Evolutionary conservation across 2,888 invertebrate genomes (phyloP).

Genomic region (Aplocera efformata): DNA sequence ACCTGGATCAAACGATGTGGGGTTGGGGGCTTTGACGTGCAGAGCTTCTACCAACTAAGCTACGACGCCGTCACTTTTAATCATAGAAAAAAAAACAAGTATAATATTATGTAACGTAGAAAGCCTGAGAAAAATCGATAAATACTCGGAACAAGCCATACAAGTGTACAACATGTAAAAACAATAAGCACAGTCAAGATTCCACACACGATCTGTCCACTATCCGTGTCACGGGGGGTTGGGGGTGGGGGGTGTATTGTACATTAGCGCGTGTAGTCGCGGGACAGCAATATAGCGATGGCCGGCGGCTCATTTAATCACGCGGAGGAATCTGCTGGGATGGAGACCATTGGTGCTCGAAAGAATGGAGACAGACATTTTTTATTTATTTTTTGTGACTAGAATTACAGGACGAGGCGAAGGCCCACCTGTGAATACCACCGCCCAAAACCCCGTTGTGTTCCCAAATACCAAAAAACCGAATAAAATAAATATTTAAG

Average conservation of each 20-base stretch:
- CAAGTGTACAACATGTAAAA: conserved; percentile 14
- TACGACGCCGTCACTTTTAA: too few species aligned
- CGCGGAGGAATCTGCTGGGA: conserved; percentile 69
- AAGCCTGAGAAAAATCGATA: background rate
- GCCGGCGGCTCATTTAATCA: conserved; percentile 79
- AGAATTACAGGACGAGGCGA: too few species aligned
- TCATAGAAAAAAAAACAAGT: too few species aligned
- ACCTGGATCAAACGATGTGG: too few species aligned
- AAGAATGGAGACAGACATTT: conserved; percentile 37
- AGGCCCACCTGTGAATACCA: too few species aligned
- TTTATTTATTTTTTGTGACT: background rate
- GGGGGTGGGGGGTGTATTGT: conserved; percentile 27
- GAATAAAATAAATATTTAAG: too few species aligned
- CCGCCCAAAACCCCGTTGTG: too few species aligned
- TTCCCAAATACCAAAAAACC: too few species aligned
- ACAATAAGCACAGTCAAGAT: conserved; percentile 20
- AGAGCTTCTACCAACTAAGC: too few species aligned
- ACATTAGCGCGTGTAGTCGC: conserved; percentile 51
- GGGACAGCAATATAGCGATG: conserved; percentile 70
- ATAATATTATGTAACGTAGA: too few species aligned
- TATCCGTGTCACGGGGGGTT: conserved; percentile 20
- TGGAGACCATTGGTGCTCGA: conserved; percentile 34
- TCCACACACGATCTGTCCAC: conserved; percentile 17
- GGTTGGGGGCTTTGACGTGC: too few species aligned
- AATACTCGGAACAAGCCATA: conserved; percentile 9